These are phyloP conservation scores for Drosophila lacteicornis DNA, from an alignment of 1,140 invertebrate genomes.

Conservation along the genomic window DNA sequence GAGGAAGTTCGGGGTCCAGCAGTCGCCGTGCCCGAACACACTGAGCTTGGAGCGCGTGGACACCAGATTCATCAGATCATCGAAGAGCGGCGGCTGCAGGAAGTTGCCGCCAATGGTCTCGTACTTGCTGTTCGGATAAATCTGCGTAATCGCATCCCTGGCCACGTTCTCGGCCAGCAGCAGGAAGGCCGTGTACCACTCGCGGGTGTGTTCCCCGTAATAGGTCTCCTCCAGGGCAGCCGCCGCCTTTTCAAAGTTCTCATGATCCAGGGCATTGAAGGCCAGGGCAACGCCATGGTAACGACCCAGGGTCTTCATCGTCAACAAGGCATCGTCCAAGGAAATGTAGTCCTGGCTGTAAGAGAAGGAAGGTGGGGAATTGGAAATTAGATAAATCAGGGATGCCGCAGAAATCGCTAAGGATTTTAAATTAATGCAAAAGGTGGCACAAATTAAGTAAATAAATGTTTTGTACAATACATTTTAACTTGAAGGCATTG, in stretches of 20 bases:
- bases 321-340: conserved; percentile 80
- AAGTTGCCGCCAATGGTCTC: conserved; percentile 86
- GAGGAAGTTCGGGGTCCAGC: conserved; percentile 91
- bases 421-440: too few relatives aligned
- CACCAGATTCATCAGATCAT: conserved; percentile 76
- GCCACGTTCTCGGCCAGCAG: conserved; percentile 86
- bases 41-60: conserved; percentile 79
- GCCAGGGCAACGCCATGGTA: conserved; percentile 90
- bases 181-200: conserved; percentile 88
- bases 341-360: conserved; percentile 69
- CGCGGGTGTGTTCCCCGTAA: conserved; percentile 86
- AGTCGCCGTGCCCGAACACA: conserved; percentile 89
- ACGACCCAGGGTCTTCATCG: conserved; percentile 87
- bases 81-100: conserved; percentile 85
- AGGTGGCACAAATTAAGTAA: too few relatives aligned
- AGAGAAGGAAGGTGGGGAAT: background rate
- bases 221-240: conserved; percentile 85
- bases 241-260: conserved; percentile 86
- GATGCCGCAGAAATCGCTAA: too few relatives aligned
- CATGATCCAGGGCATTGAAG: conserved; percentile 87
- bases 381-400: background rate
- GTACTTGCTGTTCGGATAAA: conserved; percentile 87
- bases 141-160: conserved; percentile 88
- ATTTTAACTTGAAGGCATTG: too few relatives aligned
- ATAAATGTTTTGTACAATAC: too few relatives aligned